Percentiles rank a stretch among this genome's conserved stretches.
Evolutionary conservation across 2,113 vertebrate species (phyloP).

Genomic region (Amia ocellicauda): DNA sequence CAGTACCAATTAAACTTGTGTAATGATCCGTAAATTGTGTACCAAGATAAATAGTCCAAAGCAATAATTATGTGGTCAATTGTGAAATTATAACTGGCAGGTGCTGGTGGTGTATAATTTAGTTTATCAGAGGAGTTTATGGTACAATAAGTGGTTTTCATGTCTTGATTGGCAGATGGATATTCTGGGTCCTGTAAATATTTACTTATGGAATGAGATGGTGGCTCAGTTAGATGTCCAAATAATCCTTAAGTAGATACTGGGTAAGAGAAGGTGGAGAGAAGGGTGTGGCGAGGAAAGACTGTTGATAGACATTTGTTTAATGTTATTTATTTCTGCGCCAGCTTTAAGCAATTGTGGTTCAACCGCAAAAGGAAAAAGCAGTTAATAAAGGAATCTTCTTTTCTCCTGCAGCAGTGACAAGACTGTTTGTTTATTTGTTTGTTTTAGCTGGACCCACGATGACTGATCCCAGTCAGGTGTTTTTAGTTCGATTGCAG

Average conservation of each 20-base stretch:
- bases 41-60: neutral
- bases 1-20: no score
- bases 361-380: neutral
- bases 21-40: no score
- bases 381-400: neutral
- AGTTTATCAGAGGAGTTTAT: neutral
- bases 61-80: neutral
- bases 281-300: neutral
- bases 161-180: neutral
- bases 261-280: neutral
- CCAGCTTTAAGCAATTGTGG: slow-evolving; percentile 6
- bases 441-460: neutral
- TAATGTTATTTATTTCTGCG: neutral
- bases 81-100: neutral
- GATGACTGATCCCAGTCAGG: neutral
- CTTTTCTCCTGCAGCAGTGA: neutral
- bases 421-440: neutral
- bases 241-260: neutral
- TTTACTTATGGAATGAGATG: neutral
- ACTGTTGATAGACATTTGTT: neutral
- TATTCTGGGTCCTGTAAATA: neutral
- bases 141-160: neutral
- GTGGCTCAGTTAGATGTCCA: neutral
- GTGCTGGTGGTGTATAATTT: neutral
- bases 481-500: neutral